phyloP scores from a whole-genome alignment of 1,140 invertebrate species.

The Steinernema feltiae region DNA sequence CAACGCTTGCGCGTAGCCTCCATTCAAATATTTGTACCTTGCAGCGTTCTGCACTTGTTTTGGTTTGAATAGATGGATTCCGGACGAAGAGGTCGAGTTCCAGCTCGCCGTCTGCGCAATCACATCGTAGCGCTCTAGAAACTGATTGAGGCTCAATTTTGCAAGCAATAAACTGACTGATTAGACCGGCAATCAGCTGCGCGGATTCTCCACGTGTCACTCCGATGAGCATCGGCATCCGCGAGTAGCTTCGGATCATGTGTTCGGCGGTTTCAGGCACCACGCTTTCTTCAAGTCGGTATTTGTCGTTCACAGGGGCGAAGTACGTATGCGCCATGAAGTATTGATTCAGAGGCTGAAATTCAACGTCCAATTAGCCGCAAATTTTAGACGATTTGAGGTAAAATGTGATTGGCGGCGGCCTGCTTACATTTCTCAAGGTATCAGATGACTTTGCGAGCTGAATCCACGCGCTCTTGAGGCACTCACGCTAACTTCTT shows the following conservation, averaged over 20 bases:
- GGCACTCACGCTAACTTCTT: neutral
- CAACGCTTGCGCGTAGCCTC: neutral
- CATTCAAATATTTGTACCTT: conserved; percentile 14
- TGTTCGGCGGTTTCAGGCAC: neutral
- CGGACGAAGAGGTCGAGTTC: conserved; percentile 14
- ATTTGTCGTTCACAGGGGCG: conserved; percentile 18
- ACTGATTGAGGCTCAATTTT: no score
- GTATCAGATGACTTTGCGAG: neutral
- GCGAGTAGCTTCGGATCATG: conserved; percentile 4
- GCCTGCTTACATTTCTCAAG: conserved; percentile 15
- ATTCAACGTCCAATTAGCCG: no score
- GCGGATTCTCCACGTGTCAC: conserved; percentile 12
- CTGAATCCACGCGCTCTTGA: neutral
- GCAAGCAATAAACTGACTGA: no score
- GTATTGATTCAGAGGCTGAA: conserved; percentile 12
- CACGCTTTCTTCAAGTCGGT: conserved; percentile 15
- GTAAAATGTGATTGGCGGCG: no score
- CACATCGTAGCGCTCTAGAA: neutral
- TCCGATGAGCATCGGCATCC: conserved; percentile 17
- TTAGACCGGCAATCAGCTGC: neutral
- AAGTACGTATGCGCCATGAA: conserved; percentile 25
- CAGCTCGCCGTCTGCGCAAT: neutral
- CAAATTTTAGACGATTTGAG: no score
- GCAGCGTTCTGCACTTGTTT: conserved; percentile 16
- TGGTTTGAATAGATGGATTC: conserved; percentile 11